A percentile compares a stretch with the other conserved stretches of the same genome.
These are phyloP conservation scores for Eulemur coronatus DNA, from an alignment of 2,797 vertebrate species.

Conservation along the genomic window DNA sequence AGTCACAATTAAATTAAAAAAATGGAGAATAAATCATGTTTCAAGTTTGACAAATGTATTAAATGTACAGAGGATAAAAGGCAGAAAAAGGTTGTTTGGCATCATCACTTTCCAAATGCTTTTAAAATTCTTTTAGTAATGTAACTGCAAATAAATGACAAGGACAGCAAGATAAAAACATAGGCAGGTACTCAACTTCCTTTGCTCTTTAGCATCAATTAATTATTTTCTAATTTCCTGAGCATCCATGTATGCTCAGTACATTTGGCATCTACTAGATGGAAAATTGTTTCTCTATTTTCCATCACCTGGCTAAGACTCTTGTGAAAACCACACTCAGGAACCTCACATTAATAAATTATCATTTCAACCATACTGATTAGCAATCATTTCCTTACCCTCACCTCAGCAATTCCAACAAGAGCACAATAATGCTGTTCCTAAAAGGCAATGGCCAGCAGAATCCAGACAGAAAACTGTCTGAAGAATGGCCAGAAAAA, in stretches of 20 bases:
- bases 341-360: conserved; percentile 60
- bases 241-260: conserved; percentile 13
- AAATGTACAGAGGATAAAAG: not conserved
- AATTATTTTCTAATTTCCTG: conserved; percentile 63
- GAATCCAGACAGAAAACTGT: not conserved
- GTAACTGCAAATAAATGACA: conserved; percentile 65
- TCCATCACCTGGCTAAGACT: conserved; percentile 66
- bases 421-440: not conserved
- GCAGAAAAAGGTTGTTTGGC: conserved; percentile 13
- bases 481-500: conserved; percentile 34
- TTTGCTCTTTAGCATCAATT: conserved; percentile 58
- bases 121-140: conserved; percentile 61
- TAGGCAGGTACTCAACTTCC: not conserved
- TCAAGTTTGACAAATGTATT: not conserved
- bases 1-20: not conserved
- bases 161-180: not conserved
- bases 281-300: conserved; percentile 60
- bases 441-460: conserved; percentile 46
- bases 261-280: conserved; percentile 65
- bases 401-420: conserved; percentile 35
- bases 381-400: conserved; percentile 67
- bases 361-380: conserved; percentile 24
- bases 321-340: not conserved
- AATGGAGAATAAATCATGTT: conserved; percentile 38
- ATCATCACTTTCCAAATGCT: conserved; percentile 48